A percentile compares a stretch with the other conserved stretches of the same genome.
phyloP scores from a whole-genome alignment of 1,140 invertebrate species.

The Lordiphosa collinella region DNA sequence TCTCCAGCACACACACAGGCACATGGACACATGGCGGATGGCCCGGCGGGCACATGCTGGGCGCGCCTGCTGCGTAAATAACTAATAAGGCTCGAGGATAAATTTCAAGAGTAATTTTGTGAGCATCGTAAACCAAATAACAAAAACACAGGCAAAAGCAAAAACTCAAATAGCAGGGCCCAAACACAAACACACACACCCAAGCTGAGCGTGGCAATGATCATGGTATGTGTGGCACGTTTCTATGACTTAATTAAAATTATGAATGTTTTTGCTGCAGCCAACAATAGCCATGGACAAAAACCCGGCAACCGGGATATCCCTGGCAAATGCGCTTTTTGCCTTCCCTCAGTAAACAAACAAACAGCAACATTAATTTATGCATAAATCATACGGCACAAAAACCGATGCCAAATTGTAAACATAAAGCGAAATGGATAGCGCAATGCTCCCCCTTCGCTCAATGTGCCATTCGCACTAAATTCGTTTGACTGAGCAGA shows the following conservation, averaged over 20 bases:
- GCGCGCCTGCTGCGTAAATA: constrained; percentile 60
- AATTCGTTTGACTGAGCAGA: constrained; percentile 19
- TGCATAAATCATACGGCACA: constrained; percentile 60
- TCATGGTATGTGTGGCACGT: constrained; percentile 35
- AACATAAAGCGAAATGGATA: constrained; percentile 46
- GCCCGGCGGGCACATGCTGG: constrained; percentile 5
- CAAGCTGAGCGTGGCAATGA: constrained; percentile 46
- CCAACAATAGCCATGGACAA: constrained; percentile 24
- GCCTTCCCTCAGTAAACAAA: constrained; percentile 22
- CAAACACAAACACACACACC: constrained; percentile 23
- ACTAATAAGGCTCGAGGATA: constrained; percentile 70
- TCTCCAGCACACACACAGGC: constrained; percentile 7
- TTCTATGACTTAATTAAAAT: constrained; percentile 70
- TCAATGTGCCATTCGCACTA: constrained; percentile 23
- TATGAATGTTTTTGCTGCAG: constrained; percentile 55
- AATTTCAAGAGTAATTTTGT: constrained; percentile 66
- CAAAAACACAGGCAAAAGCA: constrained; percentile 17
- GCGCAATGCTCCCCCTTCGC: not conserved
- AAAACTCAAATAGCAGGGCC: constrained; percentile 29
- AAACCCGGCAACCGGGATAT: constrained; percentile 27
- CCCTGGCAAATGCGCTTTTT: constrained; percentile 59
- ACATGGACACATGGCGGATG: not conserved
- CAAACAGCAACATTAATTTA: constrained; percentile 61
- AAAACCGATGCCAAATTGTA: constrained; percentile 61
- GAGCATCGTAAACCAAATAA: constrained; percentile 52